phyloP scores from a whole-genome alignment of 2,113 vertebrate genomes.

The Psittacara wagleri region DNA sequence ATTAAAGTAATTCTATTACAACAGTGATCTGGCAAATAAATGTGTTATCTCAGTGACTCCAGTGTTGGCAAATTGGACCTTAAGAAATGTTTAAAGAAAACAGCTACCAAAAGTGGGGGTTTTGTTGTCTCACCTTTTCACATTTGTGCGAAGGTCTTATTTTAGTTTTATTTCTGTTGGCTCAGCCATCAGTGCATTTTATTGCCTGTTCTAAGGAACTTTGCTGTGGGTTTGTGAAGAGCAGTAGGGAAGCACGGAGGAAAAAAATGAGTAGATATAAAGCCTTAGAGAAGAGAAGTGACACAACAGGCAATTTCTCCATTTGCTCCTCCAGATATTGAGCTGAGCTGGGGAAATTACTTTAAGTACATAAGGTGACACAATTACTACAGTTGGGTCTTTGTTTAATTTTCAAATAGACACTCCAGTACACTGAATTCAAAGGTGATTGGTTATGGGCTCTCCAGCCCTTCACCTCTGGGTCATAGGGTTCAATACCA shows the following conservation, averaged over 20 bases:
- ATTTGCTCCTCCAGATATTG: constrained; percentile 54
- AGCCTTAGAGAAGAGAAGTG: constrained; percentile 48
- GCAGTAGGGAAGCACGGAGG: constrained; percentile 21
- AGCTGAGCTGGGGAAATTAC: constrained; percentile 50
- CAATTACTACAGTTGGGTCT: constrained; percentile 52
- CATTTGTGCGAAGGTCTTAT: constrained; percentile 16
- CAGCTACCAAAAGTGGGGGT: rapidly evolving
- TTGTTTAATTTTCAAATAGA: constrained; percentile 67
- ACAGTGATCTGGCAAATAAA: background rate
- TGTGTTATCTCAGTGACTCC: background rate
- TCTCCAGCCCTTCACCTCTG: constrained; percentile 35
- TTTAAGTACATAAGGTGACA: constrained; percentile 61
- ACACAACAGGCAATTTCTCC: constrained; percentile 58
- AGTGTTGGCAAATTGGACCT: background rate
- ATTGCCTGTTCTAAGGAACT: constrained; percentile 35
- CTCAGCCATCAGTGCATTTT: constrained; percentile 36
- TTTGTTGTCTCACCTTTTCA: background rate
- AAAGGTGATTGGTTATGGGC: constrained; percentile 40
- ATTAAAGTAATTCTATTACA: background rate
- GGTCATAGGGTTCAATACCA: constrained; percentile 16
- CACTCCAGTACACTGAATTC: constrained; percentile 16
- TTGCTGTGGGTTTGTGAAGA: constrained; percentile 24
- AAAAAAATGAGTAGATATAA: constrained; percentile 49
- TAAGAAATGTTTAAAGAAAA: background rate
- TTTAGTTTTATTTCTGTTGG: constrained; percentile 39